Evolutionary conservation across 53 echinoderm and acorn worm species (phyloP).

Genomic region (Paelopatides confundens): DNA sequence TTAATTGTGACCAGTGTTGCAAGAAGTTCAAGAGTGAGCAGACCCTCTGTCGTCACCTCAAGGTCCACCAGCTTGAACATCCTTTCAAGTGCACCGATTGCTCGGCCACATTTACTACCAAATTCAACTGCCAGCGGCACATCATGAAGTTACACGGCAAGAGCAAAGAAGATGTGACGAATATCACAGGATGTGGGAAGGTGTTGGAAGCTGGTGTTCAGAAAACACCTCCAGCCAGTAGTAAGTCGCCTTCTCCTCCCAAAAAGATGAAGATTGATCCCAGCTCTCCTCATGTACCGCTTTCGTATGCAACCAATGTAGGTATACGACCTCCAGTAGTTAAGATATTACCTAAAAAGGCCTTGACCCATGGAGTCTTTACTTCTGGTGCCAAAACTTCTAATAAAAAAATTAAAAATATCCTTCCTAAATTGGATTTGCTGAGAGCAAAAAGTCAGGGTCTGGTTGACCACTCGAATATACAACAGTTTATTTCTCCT

Average conservation of each 20-base stretch:
- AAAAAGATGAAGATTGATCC: not conserved
- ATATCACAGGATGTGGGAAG: conserved; percentile 58
- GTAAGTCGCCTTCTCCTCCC: not conserved
- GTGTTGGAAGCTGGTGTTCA: not conserved
- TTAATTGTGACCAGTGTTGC: conserved; percentile 88
- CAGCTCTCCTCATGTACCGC: not conserved
- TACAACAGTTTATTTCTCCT: not conserved
- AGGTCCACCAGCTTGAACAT: conserved; percentile 92
- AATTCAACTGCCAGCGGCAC: conserved; percentile 99
- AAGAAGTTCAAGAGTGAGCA: conserved; percentile 91
- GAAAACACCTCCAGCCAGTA: not conserved
- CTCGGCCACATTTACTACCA: conserved; percentile 93
- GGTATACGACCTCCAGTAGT: not conserved
- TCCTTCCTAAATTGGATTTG: not conserved
- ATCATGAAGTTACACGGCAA: conserved; percentile 96
- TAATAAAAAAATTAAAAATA: not conserved
- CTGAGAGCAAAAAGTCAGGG: not conserved
- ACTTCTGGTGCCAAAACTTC: not conserved
- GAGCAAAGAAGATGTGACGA: conserved; percentile 77
- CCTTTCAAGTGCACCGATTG: conserved; percentile 93
- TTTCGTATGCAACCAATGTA: conserved; percentile 2
- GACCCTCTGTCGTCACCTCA: conserved; percentile 87
- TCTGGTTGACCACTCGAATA: not conserved
- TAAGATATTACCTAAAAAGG: not conserved
- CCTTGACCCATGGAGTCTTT: not conserved